phyloP scores from a whole-genome alignment of 2,113 vertebrate genomes.

The Cyprinodon tularosa region DNA sequence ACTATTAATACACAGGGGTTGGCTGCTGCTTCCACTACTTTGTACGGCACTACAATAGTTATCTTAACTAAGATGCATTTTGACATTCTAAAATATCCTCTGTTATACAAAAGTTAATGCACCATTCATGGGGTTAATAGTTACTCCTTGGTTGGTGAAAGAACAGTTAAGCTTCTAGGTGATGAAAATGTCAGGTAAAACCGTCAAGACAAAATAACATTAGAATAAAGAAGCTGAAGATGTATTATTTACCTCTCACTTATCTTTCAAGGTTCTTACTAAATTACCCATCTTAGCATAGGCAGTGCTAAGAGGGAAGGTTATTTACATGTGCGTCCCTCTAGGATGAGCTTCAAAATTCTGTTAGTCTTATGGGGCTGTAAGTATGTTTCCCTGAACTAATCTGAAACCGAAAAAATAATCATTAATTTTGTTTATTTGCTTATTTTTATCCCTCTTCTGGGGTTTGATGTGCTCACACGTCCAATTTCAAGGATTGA shows the following conservation, averaged over 20 bases:
- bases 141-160: slow-evolving; percentile 31
- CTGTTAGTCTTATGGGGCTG: slow-evolving; percentile 32
- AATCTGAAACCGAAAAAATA: slow-evolving; percentile 44
- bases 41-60: no score
- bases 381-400: slow-evolving; percentile 39
- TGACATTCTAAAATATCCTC: not conserved
- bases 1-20: no score
- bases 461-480: slow-evolving; percentile 36
- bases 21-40: no score
- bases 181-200: slow-evolving; percentile 31
- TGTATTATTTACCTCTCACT: slow-evolving; percentile 15
- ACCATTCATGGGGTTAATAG: not conserved
- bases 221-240: slow-evolving; percentile 22
- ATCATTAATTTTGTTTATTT: slow-evolving; percentile 49
- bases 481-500: slow-evolving; percentile 66
- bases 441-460: slow-evolving; percentile 26
- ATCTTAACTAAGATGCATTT: not conserved
- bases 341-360: slow-evolving; percentile 37
- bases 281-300: slow-evolving; percentile 53
- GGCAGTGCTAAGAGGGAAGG: slow-evolving; percentile 29
- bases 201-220: slow-evolving; percentile 26
- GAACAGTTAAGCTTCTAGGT: slow-evolving; percentile 29
- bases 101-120: slow-evolving; percentile 20
- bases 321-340: slow-evolving; percentile 18
- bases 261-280: slow-evolving; percentile 23